Base-by-base conservation (phyloP, 2,113 vertebrate species). In the Misgurnus mizolepis region DNA sequence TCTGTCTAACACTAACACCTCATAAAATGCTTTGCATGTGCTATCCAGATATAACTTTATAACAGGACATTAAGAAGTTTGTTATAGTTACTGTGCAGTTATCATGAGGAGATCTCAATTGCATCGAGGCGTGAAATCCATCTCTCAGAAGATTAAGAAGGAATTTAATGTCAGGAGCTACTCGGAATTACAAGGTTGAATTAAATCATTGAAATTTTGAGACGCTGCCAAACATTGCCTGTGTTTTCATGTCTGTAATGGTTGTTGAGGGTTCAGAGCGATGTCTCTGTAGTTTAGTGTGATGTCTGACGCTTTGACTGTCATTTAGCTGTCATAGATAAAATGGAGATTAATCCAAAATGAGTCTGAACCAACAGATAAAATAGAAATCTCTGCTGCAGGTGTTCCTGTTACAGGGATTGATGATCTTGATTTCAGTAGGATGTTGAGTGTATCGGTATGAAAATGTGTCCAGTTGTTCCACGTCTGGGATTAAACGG, bases 271-370 rank as follows among this genome's bases (percentile, higher is more conserved):
- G 45, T 75, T 86, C 80, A 86, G 76, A 60, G 43, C 65, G 58
- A 66, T 65, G 77, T 65, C 79, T 83, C 40, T 18, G 27, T 69
- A 71, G 72, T 61, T 72, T 43, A 34, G 27, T 34, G 43, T 43
- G n/a, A 86, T 87, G 86, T 89, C 88, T 87, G 88, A 89, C 88
- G 82, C 67, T 78, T 56, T 79, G 62, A 74, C 72, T 40, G 84
- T 85, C 76, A 14, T 53, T 53, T 14, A 53, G 50, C 50, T 80
- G 84, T 74, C 64, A 81, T 17, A 80, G 66, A 71, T 69, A 45
- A 64, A 64, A 45, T 11, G 14, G 17, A 76, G 58, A 76, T 49
- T 34, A 62, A 8, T 14, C 50, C 27, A 34, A 49, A 4, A 39
- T 67, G 4, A 17, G 7, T 27, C 14, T 40, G 68, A 53, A 71